Percentiles rank a stretch among this genome's conserved stretches.
These are phyloP conservation scores for Polyommatus iphigenia DNA, from an alignment of 2,888 invertebrate species.

Conservation along the genomic window DNA sequence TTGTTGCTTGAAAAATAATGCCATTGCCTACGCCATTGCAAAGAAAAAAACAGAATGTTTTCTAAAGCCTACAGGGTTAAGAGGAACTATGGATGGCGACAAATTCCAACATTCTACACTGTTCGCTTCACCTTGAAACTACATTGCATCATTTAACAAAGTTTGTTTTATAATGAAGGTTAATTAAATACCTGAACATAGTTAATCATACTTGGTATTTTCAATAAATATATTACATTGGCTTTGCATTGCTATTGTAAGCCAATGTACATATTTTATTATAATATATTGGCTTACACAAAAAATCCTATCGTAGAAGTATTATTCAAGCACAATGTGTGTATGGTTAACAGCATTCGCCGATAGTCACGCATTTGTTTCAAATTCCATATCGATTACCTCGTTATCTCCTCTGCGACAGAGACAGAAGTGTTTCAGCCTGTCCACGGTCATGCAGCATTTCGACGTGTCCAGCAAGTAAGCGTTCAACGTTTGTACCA, in stretches of 20 bases:
- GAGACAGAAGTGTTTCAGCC: slow-evolving; percentile 69
- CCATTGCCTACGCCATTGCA: too few species aligned
- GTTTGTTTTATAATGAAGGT: slow-evolving; percentile 7
- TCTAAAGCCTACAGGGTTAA: neutral
- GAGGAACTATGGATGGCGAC: neutral
- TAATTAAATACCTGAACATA: slow-evolving; percentile 1
- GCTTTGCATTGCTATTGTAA: too few species aligned
- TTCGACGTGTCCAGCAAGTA: slow-evolving; percentile 66
- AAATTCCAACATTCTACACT: slow-evolving; percentile 5
- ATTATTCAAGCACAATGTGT: neutral
- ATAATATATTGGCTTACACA: neutral
- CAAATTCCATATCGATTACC: slow-evolving; percentile 49
- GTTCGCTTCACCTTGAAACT: slow-evolving; percentile 10
- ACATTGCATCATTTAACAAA: slow-evolving; percentile 13
- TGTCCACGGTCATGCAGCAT: slow-evolving; percentile 67
- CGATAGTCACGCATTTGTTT: neutral
- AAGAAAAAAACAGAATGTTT: neutral
- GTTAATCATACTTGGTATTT: neutral
- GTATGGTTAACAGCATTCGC: neutral
- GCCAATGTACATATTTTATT: too few species aligned
- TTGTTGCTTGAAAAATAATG: too few species aligned
- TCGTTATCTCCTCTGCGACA: slow-evolving; percentile 67
- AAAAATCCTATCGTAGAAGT: neutral
- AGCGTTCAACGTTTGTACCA: slow-evolving; percentile 64
- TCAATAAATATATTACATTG: too few species aligned